A percentile compares a stretch with the other conserved stretches of the same genome.
Evolutionary conservation across 2,113 vertebrate genomes (phyloP).

Genomic region (Ia io): DNA sequence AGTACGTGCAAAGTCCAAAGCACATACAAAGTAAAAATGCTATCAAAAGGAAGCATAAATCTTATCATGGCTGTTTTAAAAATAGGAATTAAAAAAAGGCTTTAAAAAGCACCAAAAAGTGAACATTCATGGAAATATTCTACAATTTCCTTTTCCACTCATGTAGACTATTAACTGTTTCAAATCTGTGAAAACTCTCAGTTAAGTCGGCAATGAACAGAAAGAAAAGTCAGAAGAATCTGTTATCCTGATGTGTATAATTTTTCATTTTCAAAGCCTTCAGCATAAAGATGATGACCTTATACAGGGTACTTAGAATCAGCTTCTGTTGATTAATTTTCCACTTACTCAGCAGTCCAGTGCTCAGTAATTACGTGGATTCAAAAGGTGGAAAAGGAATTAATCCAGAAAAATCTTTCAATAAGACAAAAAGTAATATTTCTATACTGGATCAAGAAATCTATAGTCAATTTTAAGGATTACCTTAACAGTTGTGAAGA

Average conservation of each 20-base stretch:
- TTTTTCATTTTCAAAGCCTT: conserved; percentile 22
- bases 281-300: neutral
- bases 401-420: conserved; percentile 17
- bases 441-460: neutral
- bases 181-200: conserved; percentile 21
- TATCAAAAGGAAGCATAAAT: neutral
- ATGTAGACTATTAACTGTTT: neutral
- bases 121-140: neutral
- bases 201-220: neutral
- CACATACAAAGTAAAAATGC: neutral
- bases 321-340: conserved; percentile 22
- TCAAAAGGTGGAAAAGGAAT: neutral
- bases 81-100: neutral
- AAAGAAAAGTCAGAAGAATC: conserved; percentile 5
- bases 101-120: neutral
- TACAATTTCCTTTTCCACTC: neutral
- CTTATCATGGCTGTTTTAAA: neutral
- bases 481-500: conserved; percentile 5
- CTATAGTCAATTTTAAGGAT: neutral
- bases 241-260: neutral
- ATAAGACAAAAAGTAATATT: neutral
- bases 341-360: neutral
- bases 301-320: conserved; percentile 34
- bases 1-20: neutral
- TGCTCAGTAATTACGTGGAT: neutral